Evolutionary conservation across 1,140 invertebrate genomes (phyloP), one percentile per base, ranked within the genome.

Genomic region (Dufourea novaeangliae): DNA sequence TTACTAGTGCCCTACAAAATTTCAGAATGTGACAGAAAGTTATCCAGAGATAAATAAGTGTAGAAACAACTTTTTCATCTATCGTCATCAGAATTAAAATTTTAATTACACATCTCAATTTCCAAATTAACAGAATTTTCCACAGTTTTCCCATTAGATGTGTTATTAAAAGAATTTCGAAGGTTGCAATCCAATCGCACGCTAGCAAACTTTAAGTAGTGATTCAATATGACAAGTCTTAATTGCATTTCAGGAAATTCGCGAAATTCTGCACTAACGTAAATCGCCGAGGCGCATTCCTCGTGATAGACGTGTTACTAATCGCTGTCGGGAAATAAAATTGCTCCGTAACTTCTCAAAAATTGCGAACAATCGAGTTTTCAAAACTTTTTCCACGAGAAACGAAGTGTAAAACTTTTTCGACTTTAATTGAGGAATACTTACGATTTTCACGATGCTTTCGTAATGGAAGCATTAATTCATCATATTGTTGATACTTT

Each of bases 171-270:
- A n/a, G 46, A 37, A 8, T 7, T n/a, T 5, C 8, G 3, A 8
- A n/a, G 20, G n/a, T n/a, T n/a, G 1, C 2, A 8, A 5, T 50
- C n/a, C 46, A n/a, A 50, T 50, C 46, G 46, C 4, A 17, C 1
- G 46, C 46, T n/a, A 50, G 32, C n/a, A 2, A 67, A 34, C 44
- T 25, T 32, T 5, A 5, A 66, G 7, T 10, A 7, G 5, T 32
- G 12, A 20, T 37, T n/a, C 7, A 20, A 54, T n/a, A 32, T 1
- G 29, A 37, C 29, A n/a, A 44, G 22, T 73, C 57, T 59, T 79
- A 84, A 84, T 83, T 77, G 66, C 62, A 46, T 54, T 39, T 80
- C 67, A 39, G 50, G 20, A 14, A 63, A 72, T 63, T 68, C 54
- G 56, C n/a, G 71, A 72, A 70, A 80, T 76, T 66, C 57, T 11